Evolutionary conservation across 2,888 invertebrate genomes (phyloP), one percentile per base, ranked within the genome.

Genomic region (Drosophila trichaetosa): DNA sequence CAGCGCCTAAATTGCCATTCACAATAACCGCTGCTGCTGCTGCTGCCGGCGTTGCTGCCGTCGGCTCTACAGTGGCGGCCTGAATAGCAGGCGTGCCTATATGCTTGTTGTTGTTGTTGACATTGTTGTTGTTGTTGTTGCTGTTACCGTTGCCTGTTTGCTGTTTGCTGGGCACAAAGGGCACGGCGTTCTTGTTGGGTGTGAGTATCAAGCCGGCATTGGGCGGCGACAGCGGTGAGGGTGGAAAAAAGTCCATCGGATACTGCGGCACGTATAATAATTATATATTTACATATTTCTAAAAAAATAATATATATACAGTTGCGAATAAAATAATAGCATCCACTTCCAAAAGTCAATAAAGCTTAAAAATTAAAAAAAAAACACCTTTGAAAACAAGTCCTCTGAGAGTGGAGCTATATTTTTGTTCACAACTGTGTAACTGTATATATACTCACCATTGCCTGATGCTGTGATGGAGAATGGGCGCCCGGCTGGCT

Each of bases 401-500:
- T 40, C 2, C n/a, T 10, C 8, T 10, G 4, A 40, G n/a, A 40
- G 10, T 4, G 40, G n/a, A 4, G 40, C 21, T 5, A 11, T 21
- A 42, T 21, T 21, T 21, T 42, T 11, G 5, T 42, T 42, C 21
- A 21, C 42, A 21, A 42, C 42, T 21, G 24, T 5, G 7, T 18
- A 36, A 36, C 36, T 36, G 46, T 2, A 18, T 11, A 34, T 7
- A 7, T 60, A 81, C 86, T 82, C 67, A 92, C 92, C 90, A 92
- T 69, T 34, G 92, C 87, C 73, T 90, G 91, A 71, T 91, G 91
- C 51, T 88, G 91, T 16, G 92, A 90, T 0, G 91, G 91, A 33
- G 93, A 92, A 67, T 93, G 93, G 31, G 96, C 95, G 33, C 87
- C 90, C 3, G 95, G 95, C 64, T 91, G 91, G 73, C 96, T 96